Percentiles rank a stretch among this genome's conserved stretches.
These are phyloP conservation scores for Acronicta aceris DNA, from an alignment of 2,888 invertebrate genomes.

Conservation along the genomic window DNA sequence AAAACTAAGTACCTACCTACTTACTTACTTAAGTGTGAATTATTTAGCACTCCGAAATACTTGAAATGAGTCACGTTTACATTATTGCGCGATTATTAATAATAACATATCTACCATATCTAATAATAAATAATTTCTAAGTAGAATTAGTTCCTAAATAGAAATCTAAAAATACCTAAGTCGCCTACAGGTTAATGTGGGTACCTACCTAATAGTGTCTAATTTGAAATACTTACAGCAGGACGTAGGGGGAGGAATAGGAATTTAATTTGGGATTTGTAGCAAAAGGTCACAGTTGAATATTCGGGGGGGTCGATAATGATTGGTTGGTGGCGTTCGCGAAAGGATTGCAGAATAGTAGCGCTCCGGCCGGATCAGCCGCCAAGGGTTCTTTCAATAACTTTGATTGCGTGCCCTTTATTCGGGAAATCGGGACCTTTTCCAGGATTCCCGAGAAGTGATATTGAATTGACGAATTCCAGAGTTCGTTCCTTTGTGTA, in stretches of 20 bases:
- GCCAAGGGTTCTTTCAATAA: conserved; percentile 58
- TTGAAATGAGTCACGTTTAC: conserved; percentile 31
- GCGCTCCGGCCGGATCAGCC: conserved; percentile 43
- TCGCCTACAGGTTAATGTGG: conserved; percentile 20
- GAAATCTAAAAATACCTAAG: conserved; percentile 52
- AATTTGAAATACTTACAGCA: conserved; percentile 48
- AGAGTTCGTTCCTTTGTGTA: conserved; percentile 20
- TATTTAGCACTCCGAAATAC: conserved; percentile 22
- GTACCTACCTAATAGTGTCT: conserved; percentile 6
- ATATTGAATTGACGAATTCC: conserved; percentile 61
- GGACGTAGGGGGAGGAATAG: conserved; percentile 54
- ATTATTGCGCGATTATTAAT: conserved; percentile 20
- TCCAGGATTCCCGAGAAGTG: conserved; percentile 54
- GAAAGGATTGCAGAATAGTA: conserved; percentile 62
- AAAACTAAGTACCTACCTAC: no score
- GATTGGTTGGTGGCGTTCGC: conserved; percentile 59
- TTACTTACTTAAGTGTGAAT: conserved; percentile 7
- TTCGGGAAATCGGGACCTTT: conserved; percentile 56
- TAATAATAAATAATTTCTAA: conserved; percentile 39
- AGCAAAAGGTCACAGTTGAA: conserved; percentile 81
- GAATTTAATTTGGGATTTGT: conserved; percentile 65
- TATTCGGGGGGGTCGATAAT: conserved; percentile 76
- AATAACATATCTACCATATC: conserved; percentile 17
- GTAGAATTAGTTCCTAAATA: conserved; percentile 32
- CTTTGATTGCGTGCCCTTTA: conserved; percentile 70